phyloP scores from a whole-genome alignment of 1,140 invertebrate genomes.

The Caerostris darwini region DNA sequence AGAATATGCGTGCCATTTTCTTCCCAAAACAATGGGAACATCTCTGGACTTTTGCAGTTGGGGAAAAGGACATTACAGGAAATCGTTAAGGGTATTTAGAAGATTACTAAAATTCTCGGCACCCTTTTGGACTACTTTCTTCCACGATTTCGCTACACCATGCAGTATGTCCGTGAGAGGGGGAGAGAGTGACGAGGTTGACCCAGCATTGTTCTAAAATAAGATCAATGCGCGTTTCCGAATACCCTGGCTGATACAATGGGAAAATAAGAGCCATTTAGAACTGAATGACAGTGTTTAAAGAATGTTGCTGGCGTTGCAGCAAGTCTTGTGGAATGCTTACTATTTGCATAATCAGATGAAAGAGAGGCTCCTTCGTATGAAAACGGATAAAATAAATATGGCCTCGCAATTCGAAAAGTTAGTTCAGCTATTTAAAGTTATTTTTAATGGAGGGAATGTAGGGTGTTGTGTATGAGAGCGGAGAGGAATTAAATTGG shows the following conservation, averaged over 20 bases:
- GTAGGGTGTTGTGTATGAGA: too few relatives aligned
- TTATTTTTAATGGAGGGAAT: too few relatives aligned
- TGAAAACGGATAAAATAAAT: too few relatives aligned
- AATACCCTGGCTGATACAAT: constrained; percentile 24
- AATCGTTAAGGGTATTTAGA: constrained; percentile 55
- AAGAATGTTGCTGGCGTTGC: too few relatives aligned
- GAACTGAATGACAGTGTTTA: too few relatives aligned
- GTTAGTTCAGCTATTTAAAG: too few relatives aligned
- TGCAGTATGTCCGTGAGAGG: background rate
- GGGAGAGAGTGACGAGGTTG: background rate
- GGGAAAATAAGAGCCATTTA: background rate
- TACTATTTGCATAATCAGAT: too few relatives aligned
- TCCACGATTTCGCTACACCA: constrained; percentile 22
- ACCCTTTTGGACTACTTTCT: constrained; percentile 40
- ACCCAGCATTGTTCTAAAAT: background rate
- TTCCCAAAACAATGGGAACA: background rate
- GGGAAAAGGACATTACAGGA: constrained; percentile 46
- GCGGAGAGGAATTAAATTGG: too few relatives aligned
- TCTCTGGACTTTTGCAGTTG: background rate
- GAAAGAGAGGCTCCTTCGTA: too few relatives aligned
- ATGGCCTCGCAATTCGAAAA: too few relatives aligned
- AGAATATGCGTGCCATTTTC: background rate
- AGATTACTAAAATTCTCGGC: constrained; percentile 5
- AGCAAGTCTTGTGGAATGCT: too few relatives aligned
- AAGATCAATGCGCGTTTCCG: constrained; percentile 54